These are phyloP conservation scores for Drosophila kohkoa DNA, from an alignment of 1,140 invertebrate genomes.

Conservation along the genomic window DNA sequence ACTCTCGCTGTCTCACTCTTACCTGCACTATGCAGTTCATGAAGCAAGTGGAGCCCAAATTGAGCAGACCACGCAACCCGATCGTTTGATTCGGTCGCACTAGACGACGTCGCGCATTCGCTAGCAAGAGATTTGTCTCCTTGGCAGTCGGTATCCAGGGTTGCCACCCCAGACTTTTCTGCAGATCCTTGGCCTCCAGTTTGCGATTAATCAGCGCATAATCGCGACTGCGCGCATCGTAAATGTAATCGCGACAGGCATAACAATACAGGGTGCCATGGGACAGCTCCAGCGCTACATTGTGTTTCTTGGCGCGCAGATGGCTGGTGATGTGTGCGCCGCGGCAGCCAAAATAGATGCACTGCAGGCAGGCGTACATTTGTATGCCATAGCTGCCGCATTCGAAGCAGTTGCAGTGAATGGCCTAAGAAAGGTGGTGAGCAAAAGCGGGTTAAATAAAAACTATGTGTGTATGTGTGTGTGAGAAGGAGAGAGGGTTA, in stretches of 20 bases:
- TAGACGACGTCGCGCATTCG: constrained; percentile 91
- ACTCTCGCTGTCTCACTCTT: constrained; percentile 3
- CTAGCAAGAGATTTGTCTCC: constrained; percentile 89
- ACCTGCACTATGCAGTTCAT: constrained; percentile 99
- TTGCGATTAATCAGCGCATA: constrained; percentile 86
- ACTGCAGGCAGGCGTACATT: constrained; percentile 95
- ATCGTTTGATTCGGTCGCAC: constrained; percentile 94
- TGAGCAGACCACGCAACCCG: constrained; percentile 96
- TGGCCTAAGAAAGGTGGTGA: constrained; percentile 39
- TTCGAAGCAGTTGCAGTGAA: constrained; percentile 85
- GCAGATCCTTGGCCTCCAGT: constrained; percentile 88
- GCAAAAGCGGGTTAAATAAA: not conserved
- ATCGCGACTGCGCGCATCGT: constrained; percentile 90
- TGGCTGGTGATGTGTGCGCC: constrained; percentile 94
- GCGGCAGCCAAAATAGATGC: constrained; percentile 96
- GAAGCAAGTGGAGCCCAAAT: constrained; percentile 99
- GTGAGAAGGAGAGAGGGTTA: constrained; percentile 1
- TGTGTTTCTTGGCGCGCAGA: constrained; percentile 92
- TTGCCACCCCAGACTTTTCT: constrained; percentile 89
- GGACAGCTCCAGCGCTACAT: constrained; percentile 93
- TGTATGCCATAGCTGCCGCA: constrained; percentile 91
- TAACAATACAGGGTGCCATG: constrained; percentile 97
- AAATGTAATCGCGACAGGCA: constrained; percentile 96
- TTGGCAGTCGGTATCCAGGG: constrained; percentile 92
- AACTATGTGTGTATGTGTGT: not conserved